A percentile compares a stretch with the other conserved stretches of the same genome.
Conservation (phyloP, 2,797 vertebrate genomes). For the Perdix hodgsoniae region DNA sequence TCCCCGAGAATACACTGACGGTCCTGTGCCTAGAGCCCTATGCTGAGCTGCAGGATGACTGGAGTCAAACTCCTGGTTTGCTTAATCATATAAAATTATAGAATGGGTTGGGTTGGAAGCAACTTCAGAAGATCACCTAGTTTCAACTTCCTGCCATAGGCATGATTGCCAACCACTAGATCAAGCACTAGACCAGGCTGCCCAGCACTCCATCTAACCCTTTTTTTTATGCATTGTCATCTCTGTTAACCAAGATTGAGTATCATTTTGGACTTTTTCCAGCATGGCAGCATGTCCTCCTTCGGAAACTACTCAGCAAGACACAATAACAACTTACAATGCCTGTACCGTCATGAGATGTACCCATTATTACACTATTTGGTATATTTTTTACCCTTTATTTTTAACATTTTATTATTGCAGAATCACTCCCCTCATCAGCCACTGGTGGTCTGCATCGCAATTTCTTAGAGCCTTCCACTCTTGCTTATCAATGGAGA, state of each 20-base stretch:
- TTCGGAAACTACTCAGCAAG: rapidly evolving
- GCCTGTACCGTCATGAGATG: not conserved
- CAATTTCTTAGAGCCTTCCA: not conserved
- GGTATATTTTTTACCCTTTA: not conserved
- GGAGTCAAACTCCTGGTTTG: not conserved
- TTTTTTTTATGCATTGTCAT: no score
- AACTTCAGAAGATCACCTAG: no score
- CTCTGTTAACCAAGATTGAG: rapidly evolving
- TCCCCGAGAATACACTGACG: not conserved
- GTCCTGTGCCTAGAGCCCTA: not conserved
- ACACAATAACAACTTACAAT: not conserved
- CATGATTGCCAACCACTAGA: no score
- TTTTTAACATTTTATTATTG: not conserved
- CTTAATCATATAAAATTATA: not conserved
- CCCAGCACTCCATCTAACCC: no score
- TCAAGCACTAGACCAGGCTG: no score
- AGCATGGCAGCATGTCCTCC: not conserved
- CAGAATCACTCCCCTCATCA: not conserved
- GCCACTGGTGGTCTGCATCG: not conserved
- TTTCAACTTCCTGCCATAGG: no score
- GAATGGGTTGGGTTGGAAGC: no score
- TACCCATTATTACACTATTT: not conserved
- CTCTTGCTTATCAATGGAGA: constrained; percentile 5
- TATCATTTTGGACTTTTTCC: not conserved
- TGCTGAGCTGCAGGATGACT: not conserved